Percentiles rank a stretch among this genome's conserved stretches.
These are phyloP conservation scores for Micropoecilia bifurca DNA, from an alignment of 2,797 vertebrate species.

Conservation along the genomic window DNA sequence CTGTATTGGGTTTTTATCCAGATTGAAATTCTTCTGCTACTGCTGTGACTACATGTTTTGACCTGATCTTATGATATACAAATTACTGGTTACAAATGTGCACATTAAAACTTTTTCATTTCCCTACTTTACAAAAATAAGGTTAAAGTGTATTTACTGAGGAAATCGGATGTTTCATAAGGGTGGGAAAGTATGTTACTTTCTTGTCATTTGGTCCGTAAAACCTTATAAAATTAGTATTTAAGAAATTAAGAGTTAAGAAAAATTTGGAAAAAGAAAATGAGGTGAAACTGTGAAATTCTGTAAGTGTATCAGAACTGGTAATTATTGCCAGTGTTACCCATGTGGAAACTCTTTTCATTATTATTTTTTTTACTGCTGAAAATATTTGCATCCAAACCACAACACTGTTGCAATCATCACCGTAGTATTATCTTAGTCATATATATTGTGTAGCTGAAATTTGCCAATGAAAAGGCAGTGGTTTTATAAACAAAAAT, in stretches of 20 bases:
- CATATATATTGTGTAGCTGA: not conserved
- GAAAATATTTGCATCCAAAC: not conserved
- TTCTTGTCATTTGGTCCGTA: not conserved
- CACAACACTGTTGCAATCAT: not conserved
- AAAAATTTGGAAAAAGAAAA: not conserved
- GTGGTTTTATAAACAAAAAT: not conserved
- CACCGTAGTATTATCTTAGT: not conserved
- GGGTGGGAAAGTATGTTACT: not conserved
- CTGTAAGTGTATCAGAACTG: not conserved
- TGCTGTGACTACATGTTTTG: not conserved
- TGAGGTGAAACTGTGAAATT: not conserved
- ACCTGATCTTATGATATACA: not conserved
- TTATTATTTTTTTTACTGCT: not conserved
- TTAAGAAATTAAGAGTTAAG: not conserved
- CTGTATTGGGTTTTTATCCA: not conserved
- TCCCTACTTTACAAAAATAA: not conserved
- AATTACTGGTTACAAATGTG: slow-evolving; percentile 2
- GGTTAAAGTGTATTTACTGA: not conserved
- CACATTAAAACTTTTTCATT: not conserved
- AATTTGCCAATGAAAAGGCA: not conserved
- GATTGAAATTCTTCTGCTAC: not conserved
- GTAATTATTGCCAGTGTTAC: not conserved
- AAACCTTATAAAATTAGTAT: not conserved
- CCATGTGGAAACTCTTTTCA: not conserved
- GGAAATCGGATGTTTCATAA: not conserved